Conservation (phyloP, 2,797 vertebrate species). For the Chiloscyllium punctatum region DNA sequence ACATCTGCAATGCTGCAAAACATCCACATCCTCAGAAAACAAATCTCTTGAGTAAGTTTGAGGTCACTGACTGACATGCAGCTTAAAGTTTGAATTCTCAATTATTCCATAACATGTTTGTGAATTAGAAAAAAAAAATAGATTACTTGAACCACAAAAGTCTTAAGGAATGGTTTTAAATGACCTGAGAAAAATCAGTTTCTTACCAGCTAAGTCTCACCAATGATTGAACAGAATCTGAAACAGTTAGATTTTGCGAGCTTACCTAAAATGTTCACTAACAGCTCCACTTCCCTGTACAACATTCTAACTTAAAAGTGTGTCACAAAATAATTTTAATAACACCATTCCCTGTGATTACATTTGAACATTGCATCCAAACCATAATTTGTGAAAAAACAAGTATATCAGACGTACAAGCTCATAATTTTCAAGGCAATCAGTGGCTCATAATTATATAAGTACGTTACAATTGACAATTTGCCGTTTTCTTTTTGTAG, state of each 20-base stretch:
- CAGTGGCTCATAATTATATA: not conserved
- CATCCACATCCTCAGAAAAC: not conserved
- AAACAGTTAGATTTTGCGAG: not conserved
- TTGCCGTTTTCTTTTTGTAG: not conserved
- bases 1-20: not conserved
- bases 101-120: not conserved
- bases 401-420: not conserved
- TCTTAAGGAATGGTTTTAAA: not conserved
- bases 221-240: not conserved
- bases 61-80: too few species aligned
- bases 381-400: not conserved
- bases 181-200: not conserved
- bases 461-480: not conserved
- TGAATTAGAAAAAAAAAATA: not conserved
- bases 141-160: not conserved
- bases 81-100: not conserved
- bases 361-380: not conserved
- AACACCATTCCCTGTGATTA: not conserved
- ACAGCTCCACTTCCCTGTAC: not conserved
- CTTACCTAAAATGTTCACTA: not conserved
- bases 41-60: not conserved
- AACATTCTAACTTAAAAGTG: not conserved
- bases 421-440: not conserved
- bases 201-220: not conserved
- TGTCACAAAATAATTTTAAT: not conserved